Evolutionary conservation across 2,797 vertebrate species (phyloP), one percentile per base, ranked within the genome.

Genomic region (Melanotaenia parkinsoni): DNA sequence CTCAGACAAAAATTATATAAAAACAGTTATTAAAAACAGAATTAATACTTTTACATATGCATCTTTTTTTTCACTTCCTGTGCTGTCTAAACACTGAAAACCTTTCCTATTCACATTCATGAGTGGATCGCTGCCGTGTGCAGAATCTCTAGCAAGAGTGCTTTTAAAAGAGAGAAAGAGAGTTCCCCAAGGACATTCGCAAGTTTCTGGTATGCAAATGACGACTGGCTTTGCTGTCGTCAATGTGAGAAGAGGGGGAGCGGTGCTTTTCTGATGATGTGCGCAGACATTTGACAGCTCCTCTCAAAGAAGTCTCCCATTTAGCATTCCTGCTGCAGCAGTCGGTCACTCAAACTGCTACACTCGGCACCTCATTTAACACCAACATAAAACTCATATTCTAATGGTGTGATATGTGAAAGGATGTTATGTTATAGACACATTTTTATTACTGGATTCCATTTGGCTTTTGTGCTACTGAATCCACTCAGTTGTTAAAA

Each of bases 191-290:
- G 81, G 91, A 87, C 85, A 62, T 70, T 81, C 74, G 70, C 77
- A 89, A 86, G 84, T 90, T 89, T 88, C 74, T 87, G 80, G 82
- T 88, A 88, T 91, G 90, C 81, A 91, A 92, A 91, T 90, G 77
- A 80, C 16, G 69, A 85, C 72, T 24, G 53, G 64, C 72, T 82
- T 58, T 75, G 71, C 86, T 78, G 80, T 57, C 62, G 16, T 76
- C 83, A 68, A 40, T 67, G 63, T 32, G 72, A 54, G 64, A 56
- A 68, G 70, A 58, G 51, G 54, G 61, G 47, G 57, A 65, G 78
- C 50, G 10, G 38, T 20, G 76, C 65, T 86, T 74, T 68, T 70
- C 68, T 78, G 78, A 45, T 58, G 69, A 84, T 79, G 73, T 61
- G 50, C 69, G 84, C 71, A 63, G 74, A 88, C 76, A 47, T 53